These are phyloP conservation scores for Mesoligia furuncula DNA, from an alignment of 2,888 invertebrate genomes.

Conservation along the genomic window DNA sequence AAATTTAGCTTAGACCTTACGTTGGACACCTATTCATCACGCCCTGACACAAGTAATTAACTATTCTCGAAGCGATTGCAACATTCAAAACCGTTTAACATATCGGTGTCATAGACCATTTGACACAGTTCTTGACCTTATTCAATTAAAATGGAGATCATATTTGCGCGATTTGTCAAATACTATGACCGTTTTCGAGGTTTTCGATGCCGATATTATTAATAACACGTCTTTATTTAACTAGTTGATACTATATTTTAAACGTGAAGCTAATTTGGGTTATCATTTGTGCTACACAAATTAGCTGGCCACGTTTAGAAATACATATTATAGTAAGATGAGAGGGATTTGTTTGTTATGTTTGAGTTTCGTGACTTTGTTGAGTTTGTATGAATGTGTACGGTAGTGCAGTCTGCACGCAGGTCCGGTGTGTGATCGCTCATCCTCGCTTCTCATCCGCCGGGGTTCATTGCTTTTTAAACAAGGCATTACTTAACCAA, in stretches of 20 bases:
- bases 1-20: conserved; percentile 58
- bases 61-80: conserved; percentile 44
- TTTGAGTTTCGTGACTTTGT: conserved; percentile 16
- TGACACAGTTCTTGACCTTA: conserved; percentile 50
- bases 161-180: conserved; percentile 52
- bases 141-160: conserved; percentile 60
- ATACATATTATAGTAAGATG: conserved; percentile 29
- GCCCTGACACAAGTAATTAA: conserved; percentile 29
- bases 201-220: conserved; percentile 49
- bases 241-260: conserved; percentile 53
- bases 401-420: conserved; percentile 67
- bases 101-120: conserved; percentile 41
- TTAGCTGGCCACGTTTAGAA: conserved; percentile 61
- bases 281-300: conserved; percentile 52
- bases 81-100: conserved; percentile 37
- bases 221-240: conserved; percentile 44
- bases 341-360: conserved; percentile 14
- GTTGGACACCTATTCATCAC: conserved; percentile 33
- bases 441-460: conserved; percentile 64
- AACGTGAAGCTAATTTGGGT: conserved; percentile 58
- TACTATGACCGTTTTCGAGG: conserved; percentile 42
- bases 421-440: conserved; percentile 55
- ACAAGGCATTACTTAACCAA: conserved; percentile 85
- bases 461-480: conserved; percentile 82
- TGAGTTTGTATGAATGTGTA: conserved; percentile 16